Conservation (phyloP, 2,113 vertebrate genomes). For the Alectura lathami region DNA sequence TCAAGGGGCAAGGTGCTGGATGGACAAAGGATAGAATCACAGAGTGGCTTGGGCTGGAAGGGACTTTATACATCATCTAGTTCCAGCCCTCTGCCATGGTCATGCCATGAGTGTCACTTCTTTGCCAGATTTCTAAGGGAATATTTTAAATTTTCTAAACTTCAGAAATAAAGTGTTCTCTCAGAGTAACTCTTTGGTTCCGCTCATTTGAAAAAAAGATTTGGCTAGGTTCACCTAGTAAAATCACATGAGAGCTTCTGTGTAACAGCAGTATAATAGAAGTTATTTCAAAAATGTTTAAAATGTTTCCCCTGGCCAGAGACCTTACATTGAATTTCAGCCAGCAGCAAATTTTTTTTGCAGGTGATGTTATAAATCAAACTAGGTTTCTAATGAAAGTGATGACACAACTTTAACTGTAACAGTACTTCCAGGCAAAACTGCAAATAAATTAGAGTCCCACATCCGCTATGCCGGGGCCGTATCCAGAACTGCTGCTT, state of each 20-base stretch:
- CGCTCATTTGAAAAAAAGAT: neutral
- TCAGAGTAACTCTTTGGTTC: neutral
- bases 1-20: neutral
- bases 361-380: slow-evolving; percentile 74
- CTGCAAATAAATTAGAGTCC: slow-evolving; percentile 33
- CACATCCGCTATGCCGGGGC: neutral
- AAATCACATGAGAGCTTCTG: neutral
- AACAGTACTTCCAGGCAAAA: slow-evolving; percentile 54
- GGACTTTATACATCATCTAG: neutral
- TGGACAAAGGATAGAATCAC: no score
- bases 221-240: neutral
- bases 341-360: slow-evolving; percentile 67
- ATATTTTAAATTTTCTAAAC: neutral
- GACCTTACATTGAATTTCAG: slow-evolving; percentile 64
- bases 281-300: slow-evolving; percentile 19
- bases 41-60: neutral
- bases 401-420: slow-evolving; percentile 74
- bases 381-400: slow-evolving; percentile 69
- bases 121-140: neutral
- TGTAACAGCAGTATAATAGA: neutral
- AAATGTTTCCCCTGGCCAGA: slow-evolving; percentile 47
- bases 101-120: neutral
- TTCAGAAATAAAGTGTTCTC: neutral
- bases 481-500: neutral
- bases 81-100: neutral